phyloP scores from a whole-genome alignment of 2,113 vertebrate genomes.

The Trogon melanurus region DNA sequence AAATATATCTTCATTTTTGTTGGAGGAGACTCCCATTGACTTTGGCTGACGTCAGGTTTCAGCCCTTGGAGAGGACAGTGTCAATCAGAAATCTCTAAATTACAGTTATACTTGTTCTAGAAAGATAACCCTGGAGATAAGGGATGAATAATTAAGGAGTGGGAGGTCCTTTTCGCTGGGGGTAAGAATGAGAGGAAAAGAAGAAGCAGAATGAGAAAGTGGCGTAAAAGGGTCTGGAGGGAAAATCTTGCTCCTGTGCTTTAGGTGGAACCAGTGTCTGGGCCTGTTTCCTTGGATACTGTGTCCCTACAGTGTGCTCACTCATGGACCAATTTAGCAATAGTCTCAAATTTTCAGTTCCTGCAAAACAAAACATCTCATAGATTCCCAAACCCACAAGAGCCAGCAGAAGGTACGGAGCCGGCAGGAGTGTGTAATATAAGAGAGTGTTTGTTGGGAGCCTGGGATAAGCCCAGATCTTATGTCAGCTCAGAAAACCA shows the following conservation, averaged over 20 bases:
- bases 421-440: neutral
- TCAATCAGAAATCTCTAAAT: neutral
- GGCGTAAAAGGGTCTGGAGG: neutral
- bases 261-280: neutral
- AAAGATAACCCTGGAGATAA: neutral
- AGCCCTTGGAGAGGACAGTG: neutral
- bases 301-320: neutral
- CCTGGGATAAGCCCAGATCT: neutral
- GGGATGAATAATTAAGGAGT: neutral
- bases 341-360: constrained; percentile 1
- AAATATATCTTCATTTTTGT: neutral
- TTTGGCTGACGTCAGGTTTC: neutral
- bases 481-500: neutral
- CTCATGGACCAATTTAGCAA: neutral
- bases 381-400: neutral
- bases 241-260: neutral
- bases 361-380: constrained; percentile 12
- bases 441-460: neutral
- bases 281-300: neutral
- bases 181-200: neutral
- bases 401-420: neutral
- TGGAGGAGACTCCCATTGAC: neutral
- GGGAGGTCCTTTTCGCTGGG: rapidly evolving
- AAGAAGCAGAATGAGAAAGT: neutral
- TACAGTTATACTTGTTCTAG: neutral